Percentiles rank a stretch among this genome's conserved stretches.
Conservation (phyloP, 2,113 vertebrate genomes). For the Agelaius phoeniceus region DNA sequence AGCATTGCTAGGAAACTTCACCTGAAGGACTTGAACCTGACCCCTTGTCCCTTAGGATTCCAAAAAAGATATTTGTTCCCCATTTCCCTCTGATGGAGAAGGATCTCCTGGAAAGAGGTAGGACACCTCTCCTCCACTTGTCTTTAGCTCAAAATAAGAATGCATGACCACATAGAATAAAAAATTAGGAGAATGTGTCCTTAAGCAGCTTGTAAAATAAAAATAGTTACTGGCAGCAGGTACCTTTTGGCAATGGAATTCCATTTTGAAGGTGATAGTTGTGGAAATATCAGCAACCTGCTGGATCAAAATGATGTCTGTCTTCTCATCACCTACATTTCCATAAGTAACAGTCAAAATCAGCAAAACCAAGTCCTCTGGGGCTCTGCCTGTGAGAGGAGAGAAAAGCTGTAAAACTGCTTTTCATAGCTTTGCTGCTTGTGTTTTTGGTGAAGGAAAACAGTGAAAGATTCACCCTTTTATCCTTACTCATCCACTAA, state of each 20-base stretch:
- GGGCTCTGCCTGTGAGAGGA: not conserved
- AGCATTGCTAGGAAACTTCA: not conserved
- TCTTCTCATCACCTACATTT: not conserved
- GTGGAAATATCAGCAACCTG: not conserved
- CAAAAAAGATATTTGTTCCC: not conserved
- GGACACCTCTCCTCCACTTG: rapidly evolving
- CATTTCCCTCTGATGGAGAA: not conserved
- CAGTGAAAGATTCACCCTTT: not conserved
- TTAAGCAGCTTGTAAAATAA: not conserved
- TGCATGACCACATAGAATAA: not conserved
- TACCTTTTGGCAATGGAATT: not conserved
- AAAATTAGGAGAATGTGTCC: not conserved
- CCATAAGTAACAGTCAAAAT: not conserved
- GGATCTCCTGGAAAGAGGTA: not conserved
- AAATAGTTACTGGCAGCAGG: not conserved
- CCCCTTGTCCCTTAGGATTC: rapidly evolving
- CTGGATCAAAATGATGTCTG: not conserved
- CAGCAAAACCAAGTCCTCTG: not conserved
- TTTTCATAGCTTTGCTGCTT: not conserved
- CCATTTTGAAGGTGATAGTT: not conserved
- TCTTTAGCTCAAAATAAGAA: not conserved
- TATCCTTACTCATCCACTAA: not conserved
- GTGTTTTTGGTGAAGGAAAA: not conserved
- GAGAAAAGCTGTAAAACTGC: not conserved
- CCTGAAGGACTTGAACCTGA: rapidly evolving